phyloP scores from a whole-genome alignment of 2,797 vertebrate species.

The Mormyrus proboscirostris region DNA sequence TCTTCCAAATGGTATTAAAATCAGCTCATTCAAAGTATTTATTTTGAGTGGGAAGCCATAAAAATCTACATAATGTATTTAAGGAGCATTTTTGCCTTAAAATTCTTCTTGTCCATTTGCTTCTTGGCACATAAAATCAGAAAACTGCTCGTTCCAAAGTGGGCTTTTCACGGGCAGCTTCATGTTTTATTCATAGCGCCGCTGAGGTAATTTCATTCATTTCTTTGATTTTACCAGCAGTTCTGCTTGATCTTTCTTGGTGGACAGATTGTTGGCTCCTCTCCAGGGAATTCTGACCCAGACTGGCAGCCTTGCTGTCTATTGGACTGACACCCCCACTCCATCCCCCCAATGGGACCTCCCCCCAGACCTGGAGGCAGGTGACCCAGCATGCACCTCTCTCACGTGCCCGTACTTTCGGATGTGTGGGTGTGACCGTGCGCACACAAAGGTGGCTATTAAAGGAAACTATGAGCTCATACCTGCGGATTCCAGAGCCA shows the following conservation, averaged over 20 bases:
- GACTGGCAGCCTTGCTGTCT: not conserved
- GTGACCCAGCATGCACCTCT: not conserved
- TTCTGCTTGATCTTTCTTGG: slow-evolving; percentile 12
- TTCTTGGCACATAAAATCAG: not conserved
- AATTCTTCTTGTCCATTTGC: not conserved
- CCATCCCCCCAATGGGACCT: not conserved
- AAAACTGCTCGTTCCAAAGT: not conserved
- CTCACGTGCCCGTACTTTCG: not conserved
- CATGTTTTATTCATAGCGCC: slow-evolving; percentile 37
- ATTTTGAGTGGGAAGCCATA: not conserved
- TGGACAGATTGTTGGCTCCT: slow-evolving; percentile 5
- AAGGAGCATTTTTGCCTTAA: not conserved
- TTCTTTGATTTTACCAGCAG: slow-evolving; percentile 28
- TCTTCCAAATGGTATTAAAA: not conserved
- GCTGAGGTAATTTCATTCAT: slow-evolving; percentile 34
- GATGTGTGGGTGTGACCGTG: not conserved
- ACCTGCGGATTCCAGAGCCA: not conserved
- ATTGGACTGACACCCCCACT: not conserved
- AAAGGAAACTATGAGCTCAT: not conserved
- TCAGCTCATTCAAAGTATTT: not conserved
- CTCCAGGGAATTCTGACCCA: slow-evolving; percentile 21
- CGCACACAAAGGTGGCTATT: not conserved
- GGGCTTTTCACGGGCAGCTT: not conserved
- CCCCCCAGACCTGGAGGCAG: not conserved
- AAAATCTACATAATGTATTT: not conserved